Percentiles rank a stretch among this genome's conserved stretches.
These are phyloP conservation scores for Rutilus rutilus DNA, from an alignment of 2,113 vertebrate genomes.

Conservation along the genomic window DNA sequence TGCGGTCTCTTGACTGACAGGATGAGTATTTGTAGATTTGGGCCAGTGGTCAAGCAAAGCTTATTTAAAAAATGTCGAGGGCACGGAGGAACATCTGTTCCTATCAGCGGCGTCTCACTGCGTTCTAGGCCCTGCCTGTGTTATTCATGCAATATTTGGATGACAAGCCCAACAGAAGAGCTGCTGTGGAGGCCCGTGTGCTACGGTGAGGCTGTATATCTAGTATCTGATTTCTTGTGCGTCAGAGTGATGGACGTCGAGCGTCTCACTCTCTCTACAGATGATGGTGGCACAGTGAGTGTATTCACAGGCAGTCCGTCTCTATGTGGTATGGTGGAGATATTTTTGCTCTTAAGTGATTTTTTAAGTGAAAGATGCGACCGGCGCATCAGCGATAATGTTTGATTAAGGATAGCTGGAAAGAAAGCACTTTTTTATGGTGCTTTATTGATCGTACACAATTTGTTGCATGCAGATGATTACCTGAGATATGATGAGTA, in stretches of 20 bases:
- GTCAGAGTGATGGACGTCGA: constrained; percentile 40
- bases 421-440: neutral
- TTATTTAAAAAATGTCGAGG: constrained; percentile 65
- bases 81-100: constrained; percentile 69
- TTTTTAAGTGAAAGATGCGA: neutral
- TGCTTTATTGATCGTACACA: constrained; percentile 17
- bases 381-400: neutral
- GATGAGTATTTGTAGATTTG: constrained; percentile 41
- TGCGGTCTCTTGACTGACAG: constrained; percentile 29
- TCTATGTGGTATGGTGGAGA: neutral
- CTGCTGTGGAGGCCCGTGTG: constrained; percentile 60
- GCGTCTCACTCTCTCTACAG: constrained; percentile 47
- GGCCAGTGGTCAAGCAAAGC: constrained; percentile 56
- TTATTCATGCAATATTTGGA: constrained; percentile 78
- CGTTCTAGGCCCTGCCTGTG: constrained; percentile 66
- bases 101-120: constrained; percentile 69
- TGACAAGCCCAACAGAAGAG: constrained; percentile 69
- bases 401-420: constrained; percentile 16
- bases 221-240: constrained; percentile 48
- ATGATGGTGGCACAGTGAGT: constrained; percentile 57
- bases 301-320: constrained; percentile 23
- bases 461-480: constrained; percentile 1
- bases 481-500: neutral
- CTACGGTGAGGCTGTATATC: constrained; percentile 30
- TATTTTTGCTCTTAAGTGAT: constrained; percentile 11